A percentile compares a stretch with the other conserved stretches of the same genome.
These are phyloP conservation scores for Spinus pinus DNA, from an alignment of 2,797 vertebrate species.

Conservation along the genomic window DNA sequence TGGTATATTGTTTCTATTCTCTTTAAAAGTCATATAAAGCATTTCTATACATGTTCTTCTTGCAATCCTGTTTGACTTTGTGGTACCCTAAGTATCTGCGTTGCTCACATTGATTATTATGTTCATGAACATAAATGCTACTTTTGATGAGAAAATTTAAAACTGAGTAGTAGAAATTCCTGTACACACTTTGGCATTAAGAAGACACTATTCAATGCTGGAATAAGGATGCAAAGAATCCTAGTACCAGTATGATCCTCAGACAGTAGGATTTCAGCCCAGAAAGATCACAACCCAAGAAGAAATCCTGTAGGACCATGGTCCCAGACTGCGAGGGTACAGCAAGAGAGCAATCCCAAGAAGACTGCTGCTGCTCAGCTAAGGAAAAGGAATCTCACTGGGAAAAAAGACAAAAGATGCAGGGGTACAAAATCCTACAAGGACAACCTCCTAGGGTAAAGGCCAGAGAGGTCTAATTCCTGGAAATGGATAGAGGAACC, in stretches of 20 bases:
- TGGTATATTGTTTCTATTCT: not conserved
- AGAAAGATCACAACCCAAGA: not conserved
- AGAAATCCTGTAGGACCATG: not conserved
- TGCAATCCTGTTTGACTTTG: not conserved
- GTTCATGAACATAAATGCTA: not conserved
- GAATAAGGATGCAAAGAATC: not conserved
- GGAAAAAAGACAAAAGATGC: not conserved
- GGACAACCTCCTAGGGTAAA: not conserved
- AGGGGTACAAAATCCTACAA: not conserved
- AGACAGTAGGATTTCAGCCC: not conserved
- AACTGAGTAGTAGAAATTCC: not conserved
- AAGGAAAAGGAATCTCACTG: not conserved
- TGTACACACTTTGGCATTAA: not conserved
- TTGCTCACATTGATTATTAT: not conserved
- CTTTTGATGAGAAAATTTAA: not conserved
- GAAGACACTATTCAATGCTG: not conserved
- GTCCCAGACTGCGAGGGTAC: not conserved
- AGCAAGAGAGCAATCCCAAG: not conserved
- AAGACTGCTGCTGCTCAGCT: rapidly evolving
- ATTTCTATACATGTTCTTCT: not conserved
- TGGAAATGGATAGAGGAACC: not conserved
- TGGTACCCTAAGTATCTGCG: not conserved
- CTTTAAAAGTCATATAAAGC: not conserved
- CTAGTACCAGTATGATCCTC: not conserved
- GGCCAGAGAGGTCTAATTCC: not conserved